Percentiles rank a stretch among this genome's conserved stretches.
These are phyloP conservation scores for Neomorphus geoffroyi DNA, from an alignment of 2,797 vertebrate species.

Conservation along the genomic window DNA sequence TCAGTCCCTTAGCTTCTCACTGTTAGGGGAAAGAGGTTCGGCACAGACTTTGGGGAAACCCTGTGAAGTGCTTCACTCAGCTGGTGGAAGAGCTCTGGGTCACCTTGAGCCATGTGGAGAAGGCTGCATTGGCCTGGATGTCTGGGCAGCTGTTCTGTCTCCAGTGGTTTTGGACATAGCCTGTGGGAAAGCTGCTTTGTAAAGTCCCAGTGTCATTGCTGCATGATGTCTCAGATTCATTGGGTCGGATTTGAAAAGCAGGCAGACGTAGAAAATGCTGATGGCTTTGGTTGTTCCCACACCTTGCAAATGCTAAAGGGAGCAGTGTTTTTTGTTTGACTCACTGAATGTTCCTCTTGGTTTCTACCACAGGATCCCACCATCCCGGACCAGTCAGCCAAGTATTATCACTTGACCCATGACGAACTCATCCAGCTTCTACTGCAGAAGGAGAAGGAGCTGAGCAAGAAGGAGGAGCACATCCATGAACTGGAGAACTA, in stretches of 20 bases:
- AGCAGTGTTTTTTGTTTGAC: neutral
- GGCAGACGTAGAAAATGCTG: rapidly evolving
- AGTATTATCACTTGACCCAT: constrained; percentile 94
- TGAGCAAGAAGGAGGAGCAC: constrained; percentile 86
- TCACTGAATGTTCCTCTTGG: neutral
- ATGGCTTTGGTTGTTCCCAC: neutral
- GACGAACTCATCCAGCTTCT: constrained; percentile 91
- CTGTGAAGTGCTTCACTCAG: neutral
- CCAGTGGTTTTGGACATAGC: neutral
- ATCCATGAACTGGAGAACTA: constrained; percentile 94
- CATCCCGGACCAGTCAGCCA: constrained; percentile 81
- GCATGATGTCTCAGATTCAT: neutral
- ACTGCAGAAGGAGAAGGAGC: constrained; percentile 87
- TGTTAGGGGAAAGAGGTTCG: neutral
- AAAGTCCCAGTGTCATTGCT: no score
- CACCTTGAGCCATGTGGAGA: neutral
- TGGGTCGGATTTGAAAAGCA: neutral
- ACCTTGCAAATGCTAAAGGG: neutral
- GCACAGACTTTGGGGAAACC: neutral
- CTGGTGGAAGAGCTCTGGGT: neutral
- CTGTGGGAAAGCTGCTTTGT: neutral
- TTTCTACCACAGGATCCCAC: constrained; percentile 63
- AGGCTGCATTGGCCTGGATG: neutral
- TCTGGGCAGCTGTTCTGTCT: neutral
- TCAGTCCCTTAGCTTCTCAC: neutral